Conservation (phyloP, 1,140 invertebrate genomes). For the Caerostris darwini region DNA sequence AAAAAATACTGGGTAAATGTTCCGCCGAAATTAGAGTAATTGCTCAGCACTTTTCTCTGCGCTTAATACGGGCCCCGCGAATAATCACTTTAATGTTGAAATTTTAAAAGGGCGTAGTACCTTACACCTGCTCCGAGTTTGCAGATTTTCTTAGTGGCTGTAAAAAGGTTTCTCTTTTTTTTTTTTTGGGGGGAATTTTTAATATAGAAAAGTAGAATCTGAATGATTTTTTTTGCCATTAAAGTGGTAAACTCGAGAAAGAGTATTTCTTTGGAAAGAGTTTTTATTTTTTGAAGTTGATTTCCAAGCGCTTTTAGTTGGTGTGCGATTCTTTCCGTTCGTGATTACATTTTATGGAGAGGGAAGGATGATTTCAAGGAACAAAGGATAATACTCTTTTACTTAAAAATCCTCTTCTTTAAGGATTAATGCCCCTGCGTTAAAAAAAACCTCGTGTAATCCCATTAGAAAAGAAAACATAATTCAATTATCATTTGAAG, state of each 20-base stretch:
- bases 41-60: not conserved
- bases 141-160: not conserved
- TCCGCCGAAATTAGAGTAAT: conserved; percentile 58
- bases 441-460: not conserved
- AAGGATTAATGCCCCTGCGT: not conserved
- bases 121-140: conserved; percentile 12
- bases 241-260: not conserved
- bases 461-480: not conserved
- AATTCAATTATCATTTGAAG: not conserved
- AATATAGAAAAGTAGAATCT: too few species aligned
- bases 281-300: not conserved
- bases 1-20: conserved; percentile 48
- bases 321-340: not conserved
- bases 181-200: too few species aligned
- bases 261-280: too few species aligned
- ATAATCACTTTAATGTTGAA: conserved; percentile 30
- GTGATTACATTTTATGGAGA: not conserved
- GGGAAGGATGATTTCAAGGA: not conserved
- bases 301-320: not conserved
- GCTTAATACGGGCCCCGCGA: conserved; percentile 29
- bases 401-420: not conserved
- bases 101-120: not conserved
- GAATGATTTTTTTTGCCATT: too few species aligned
- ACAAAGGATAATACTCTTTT: not conserved
- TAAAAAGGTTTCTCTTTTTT: not conserved